Conservation (phyloP, 2,888 invertebrate species). For the Trichogramma dendrolimi region DNA sequence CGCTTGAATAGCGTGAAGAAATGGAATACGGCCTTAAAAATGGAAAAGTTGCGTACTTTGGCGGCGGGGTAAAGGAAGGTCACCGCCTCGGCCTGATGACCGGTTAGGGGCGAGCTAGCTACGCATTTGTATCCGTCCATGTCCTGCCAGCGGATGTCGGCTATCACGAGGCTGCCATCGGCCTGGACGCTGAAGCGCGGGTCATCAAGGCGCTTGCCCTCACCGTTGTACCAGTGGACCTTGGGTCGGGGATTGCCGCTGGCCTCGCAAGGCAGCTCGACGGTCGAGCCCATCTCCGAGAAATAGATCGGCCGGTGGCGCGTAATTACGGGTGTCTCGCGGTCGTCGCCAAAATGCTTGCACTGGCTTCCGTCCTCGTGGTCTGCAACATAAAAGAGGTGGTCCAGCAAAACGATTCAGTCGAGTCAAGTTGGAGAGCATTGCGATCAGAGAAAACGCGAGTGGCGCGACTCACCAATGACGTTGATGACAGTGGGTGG, state of each 20-base stretch:
- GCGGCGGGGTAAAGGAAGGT: constrained; percentile 70
- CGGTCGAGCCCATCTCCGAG: constrained; percentile 57
- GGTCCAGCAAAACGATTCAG: too few species aligned
- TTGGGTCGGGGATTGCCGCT: constrained; percentile 62
- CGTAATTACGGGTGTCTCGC: constrained; percentile 36
- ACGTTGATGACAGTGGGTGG: constrained; percentile 59
- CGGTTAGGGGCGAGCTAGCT: constrained; percentile 61
- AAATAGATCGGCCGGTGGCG: constrained; percentile 47
- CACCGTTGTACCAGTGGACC: constrained; percentile 65
- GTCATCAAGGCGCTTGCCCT: constrained; percentile 47
- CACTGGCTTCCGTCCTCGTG: constrained; percentile 4
- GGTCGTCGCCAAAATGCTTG: neutral
- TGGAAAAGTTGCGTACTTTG: constrained; percentile 29
- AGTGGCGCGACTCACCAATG: constrained; percentile 49
- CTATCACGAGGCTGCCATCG: constrained; percentile 74
- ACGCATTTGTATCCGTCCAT: constrained; percentile 81
- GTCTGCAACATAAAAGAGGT: neutral
- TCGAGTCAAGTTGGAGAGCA: too few species aligned
- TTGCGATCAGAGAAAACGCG: too few species aligned
- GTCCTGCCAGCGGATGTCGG: constrained; percentile 68
- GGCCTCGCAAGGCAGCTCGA: constrained; percentile 68
- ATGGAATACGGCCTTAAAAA: constrained; percentile 24
- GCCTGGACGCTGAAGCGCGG: constrained; percentile 52
- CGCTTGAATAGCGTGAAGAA: constrained; percentile 21
- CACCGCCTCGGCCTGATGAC: constrained; percentile 55